Conservation (phyloP, 2,797 vertebrate genomes). For the Anguilla megastoma region DNA sequence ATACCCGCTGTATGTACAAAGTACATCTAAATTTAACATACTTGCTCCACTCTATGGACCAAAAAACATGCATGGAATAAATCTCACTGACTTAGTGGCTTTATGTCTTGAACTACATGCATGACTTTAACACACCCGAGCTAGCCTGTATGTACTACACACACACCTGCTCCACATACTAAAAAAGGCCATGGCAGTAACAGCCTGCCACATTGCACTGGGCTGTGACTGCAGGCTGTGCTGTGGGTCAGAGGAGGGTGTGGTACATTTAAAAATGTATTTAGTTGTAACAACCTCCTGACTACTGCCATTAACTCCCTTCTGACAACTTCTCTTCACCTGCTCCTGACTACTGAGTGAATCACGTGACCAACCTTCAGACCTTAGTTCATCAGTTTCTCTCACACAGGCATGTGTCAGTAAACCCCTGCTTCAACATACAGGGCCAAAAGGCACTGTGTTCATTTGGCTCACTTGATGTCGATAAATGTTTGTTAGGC, state of each 20-base stretch:
- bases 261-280: neutral
- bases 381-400: neutral
- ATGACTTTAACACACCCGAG: neutral
- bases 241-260: neutral
- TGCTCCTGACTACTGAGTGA: neutral
- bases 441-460: neutral
- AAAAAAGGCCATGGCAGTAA: neutral
- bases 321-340: neutral
- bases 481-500: neutral
- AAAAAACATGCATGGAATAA: neutral
- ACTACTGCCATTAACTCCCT: neutral
- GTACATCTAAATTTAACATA: slow-evolving; percentile 31
- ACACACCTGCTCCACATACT: neutral
- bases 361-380: neutral
- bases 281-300: neutral
- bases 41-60: neutral
- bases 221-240: neutral
- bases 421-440: neutral
- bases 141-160: neutral
- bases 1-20: slow-evolving; percentile 85
- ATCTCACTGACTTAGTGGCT: neutral
- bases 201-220: neutral
- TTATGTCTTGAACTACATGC: neutral
- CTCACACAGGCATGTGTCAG: neutral
- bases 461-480: neutral